phyloP scores from a whole-genome alignment of 2,113 vertebrate genomes.

The Pontoporia blainvillei region DNA sequence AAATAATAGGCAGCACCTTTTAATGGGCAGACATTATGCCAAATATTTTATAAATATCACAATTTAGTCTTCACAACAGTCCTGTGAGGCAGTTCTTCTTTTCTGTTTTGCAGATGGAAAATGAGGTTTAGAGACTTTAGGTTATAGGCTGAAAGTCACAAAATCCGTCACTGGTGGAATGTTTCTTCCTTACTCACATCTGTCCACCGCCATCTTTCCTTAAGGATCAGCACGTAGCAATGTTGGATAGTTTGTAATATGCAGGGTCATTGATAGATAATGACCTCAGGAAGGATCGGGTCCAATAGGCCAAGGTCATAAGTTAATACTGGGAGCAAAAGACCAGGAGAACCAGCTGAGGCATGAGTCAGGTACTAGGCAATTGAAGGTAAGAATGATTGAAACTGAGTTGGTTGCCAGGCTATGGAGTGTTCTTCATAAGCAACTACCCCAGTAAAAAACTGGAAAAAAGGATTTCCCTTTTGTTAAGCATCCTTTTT shows the following conservation, averaged over 20 bases:
- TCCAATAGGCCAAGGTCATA: background rate
- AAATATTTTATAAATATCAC: background rate
- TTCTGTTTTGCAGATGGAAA: background rate
- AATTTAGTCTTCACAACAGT: conserved; percentile 1
- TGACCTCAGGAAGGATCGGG: background rate
- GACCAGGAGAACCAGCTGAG: background rate
- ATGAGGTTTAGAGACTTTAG: background rate
- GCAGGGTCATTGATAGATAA: background rate
- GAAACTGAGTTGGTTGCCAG: background rate
- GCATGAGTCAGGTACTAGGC: background rate
- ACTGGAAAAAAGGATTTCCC: background rate
- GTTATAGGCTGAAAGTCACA: background rate
- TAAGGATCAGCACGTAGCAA: background rate
- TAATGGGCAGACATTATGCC: background rate
- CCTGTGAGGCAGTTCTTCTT: background rate
- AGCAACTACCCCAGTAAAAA: background rate
- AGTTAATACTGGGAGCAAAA: conserved; percentile 15
- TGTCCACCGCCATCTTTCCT: background rate
- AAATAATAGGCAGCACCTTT: background rate
- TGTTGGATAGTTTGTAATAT: background rate
- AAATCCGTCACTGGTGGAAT: background rate
- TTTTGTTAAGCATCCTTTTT: background rate
- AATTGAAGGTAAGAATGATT: background rate
- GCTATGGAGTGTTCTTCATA: background rate
- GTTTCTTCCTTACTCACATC: background rate